phyloP scores from a whole-genome alignment of 1,140 invertebrate genomes.

The Aradophagus sp. region DNA sequence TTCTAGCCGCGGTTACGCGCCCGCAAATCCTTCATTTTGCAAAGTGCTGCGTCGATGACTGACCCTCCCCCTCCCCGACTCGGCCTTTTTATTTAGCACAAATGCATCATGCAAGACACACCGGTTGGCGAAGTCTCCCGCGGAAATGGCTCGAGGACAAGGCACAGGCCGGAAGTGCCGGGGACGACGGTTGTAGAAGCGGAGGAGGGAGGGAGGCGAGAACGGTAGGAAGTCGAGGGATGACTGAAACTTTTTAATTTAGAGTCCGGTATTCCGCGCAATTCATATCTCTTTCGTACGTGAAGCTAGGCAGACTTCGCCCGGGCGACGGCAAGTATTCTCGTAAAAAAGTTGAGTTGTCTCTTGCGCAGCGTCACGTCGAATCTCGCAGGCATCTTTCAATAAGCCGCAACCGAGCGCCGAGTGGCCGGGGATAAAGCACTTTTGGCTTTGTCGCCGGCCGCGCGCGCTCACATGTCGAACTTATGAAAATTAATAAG shows the following conservation, averaged over 20 bases:
- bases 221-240: constrained; percentile 33
- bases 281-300: constrained; percentile 57
- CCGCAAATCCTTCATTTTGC: too few relatives aligned
- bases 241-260: constrained; percentile 58
- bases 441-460: constrained; percentile 64
- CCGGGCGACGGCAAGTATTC: constrained; percentile 56
- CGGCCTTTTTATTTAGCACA: too few relatives aligned
- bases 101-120: constrained; percentile 5
- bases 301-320: constrained; percentile 54
- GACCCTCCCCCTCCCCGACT: constrained; percentile 7
- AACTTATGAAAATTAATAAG: constrained; percentile 76
- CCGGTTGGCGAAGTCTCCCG: constrained; percentile 8
- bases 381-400: constrained; percentile 62
- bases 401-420: constrained; percentile 58
- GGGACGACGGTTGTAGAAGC: not conserved
- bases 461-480: constrained; percentile 66
- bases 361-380: constrained; percentile 54
- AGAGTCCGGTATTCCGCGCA: constrained; percentile 51
- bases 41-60: constrained; percentile 14
- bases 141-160: constrained; percentile 3
- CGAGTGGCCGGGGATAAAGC: constrained; percentile 49
- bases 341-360: constrained; percentile 63
- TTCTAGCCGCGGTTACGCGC: too few relatives aligned
- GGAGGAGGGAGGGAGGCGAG: not conserved
- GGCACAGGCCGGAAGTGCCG: not conserved